These are phyloP conservation scores for Chloromyia formosa DNA, from an alignment of 2,888 invertebrate genomes.

Conservation along the genomic window DNA sequence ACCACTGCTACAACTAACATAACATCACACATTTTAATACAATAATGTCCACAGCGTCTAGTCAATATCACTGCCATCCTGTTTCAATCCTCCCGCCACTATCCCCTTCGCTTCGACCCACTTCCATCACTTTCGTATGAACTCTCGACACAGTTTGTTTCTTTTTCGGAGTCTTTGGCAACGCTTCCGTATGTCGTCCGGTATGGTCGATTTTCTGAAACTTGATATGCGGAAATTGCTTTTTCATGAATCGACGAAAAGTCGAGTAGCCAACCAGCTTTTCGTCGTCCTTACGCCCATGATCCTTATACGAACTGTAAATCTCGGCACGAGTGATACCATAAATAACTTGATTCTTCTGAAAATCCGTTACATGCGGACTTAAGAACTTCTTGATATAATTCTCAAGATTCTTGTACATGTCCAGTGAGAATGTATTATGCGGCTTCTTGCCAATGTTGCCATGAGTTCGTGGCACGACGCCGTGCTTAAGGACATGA, in stretches of 20 bases:
- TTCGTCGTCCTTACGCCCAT: constrained; percentile 73
- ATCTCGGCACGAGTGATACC: constrained; percentile 73
- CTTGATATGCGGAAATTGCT: constrained; percentile 81
- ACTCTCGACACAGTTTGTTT: background rate
- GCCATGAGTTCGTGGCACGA: constrained; percentile 80
- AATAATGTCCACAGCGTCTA: no score
- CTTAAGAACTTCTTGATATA: constrained; percentile 76
- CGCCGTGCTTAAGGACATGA: constrained; percentile 81
- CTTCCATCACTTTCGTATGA: background rate
- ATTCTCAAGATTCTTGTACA: constrained; percentile 80
- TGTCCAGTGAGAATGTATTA: constrained; percentile 80
- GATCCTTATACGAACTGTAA: constrained; percentile 78
- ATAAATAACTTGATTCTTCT: constrained; percentile 67
- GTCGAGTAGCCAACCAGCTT: constrained; percentile 84
- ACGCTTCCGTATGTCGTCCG: constrained; percentile 12
- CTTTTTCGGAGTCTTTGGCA: constrained; percentile 34
- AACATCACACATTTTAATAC: no score
- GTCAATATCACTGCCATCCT: constrained; percentile 8
- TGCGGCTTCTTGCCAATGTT: constrained; percentile 83
- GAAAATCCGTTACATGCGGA: constrained; percentile 63
- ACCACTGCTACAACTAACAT: no score
- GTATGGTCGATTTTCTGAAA: constrained; percentile 63
- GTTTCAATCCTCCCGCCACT: background rate
- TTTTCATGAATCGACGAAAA: constrained; percentile 82
- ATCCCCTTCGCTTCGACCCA: background rate